phyloP scores from a whole-genome alignment of 64 coral and sea anemone species.

The Hydrozoanthus tunicans region DNA sequence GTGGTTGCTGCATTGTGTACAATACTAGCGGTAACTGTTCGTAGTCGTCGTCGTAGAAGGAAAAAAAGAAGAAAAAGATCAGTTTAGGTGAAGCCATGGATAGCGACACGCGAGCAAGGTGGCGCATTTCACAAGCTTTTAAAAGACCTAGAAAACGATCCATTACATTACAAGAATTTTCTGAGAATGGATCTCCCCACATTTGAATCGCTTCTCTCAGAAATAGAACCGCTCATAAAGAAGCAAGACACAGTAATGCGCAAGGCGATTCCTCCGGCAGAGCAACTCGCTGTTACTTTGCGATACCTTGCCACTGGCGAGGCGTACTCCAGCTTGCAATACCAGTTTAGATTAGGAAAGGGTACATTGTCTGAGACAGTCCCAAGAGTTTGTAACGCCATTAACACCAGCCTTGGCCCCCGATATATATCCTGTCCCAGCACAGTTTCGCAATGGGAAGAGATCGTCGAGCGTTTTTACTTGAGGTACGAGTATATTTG shows the following conservation, averaged over 20 bases:
- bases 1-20: background rate
- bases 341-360: constrained; percentile 6
- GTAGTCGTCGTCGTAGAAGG: background rate
- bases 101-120: constrained; percentile 34
- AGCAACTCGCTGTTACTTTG: constrained; percentile 32
- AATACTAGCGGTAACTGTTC: background rate
- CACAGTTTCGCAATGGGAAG: background rate
- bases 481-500: background rate
- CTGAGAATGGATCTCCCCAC: constrained; percentile 31
- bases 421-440: background rate
- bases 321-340: constrained; percentile 6
- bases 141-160: constrained; percentile 33
- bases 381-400: background rate
- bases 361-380: background rate
- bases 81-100: constrained; percentile 33
- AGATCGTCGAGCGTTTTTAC: background rate
- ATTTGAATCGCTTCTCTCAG: background rate
- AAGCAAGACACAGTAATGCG: constrained; percentile 1
- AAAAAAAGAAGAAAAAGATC: constrained; percentile 17
- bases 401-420: background rate
- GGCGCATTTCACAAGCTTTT: constrained; percentile 37
- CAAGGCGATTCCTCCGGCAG: constrained; percentile 18
- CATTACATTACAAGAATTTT: background rate
- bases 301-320: constrained; percentile 11
- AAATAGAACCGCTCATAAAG: background rate